phyloP scores from a whole-genome alignment of 2,113 vertebrate genomes.

The Chiloscyllium plagiosum region DNA sequence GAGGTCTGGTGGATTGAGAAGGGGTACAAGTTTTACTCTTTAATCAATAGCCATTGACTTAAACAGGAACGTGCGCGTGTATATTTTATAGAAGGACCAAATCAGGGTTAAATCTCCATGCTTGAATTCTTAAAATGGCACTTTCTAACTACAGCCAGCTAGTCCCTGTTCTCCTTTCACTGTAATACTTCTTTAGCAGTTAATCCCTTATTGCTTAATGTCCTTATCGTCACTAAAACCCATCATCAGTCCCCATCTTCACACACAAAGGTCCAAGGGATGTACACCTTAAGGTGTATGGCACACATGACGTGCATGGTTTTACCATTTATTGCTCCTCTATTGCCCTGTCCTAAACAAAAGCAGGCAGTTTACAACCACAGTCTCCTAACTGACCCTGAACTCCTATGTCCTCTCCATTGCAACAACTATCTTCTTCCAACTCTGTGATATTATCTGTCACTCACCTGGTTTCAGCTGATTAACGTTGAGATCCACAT shows the following conservation, averaged over 20 bases:
- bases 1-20: not conserved
- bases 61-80: not conserved
- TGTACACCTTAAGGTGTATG: not conserved
- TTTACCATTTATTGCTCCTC: too few relatives aligned
- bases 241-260: not conserved
- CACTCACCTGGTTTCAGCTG: too few relatives aligned
- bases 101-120: not conserved
- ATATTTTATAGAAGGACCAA: not conserved
- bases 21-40: not conserved
- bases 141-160: not conserved
- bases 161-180: not conserved
- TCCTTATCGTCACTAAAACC: not conserved
- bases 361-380: too few relatives aligned
- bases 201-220: not conserved
- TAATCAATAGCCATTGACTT: not conserved
- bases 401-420: too few relatives aligned
- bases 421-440: too few relatives aligned
- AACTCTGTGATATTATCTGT: too few relatives aligned
- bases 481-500: too few relatives aligned
- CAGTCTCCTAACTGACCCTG: too few relatives aligned
- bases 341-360: too few relatives aligned
- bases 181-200: not conserved
- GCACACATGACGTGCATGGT: not conserved
- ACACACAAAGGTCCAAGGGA: not conserved
- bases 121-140: not conserved